Conservation (phyloP, 2,797 vertebrate genomes). For the Acrossocheilus fasciatus region DNA sequence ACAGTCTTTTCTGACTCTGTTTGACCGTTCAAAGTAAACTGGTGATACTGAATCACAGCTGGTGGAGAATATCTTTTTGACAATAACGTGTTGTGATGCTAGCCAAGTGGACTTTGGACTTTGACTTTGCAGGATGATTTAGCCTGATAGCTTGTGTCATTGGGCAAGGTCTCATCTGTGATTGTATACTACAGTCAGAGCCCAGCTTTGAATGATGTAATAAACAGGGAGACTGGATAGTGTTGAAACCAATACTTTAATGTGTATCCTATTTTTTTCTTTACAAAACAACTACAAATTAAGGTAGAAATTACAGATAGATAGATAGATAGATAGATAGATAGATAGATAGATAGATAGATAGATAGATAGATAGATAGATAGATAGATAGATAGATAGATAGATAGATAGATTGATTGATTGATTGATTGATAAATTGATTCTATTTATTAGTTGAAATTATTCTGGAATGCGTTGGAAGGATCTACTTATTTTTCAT, state of each 20-base stretch:
- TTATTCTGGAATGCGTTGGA: neutral
- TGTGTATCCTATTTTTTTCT: neutral
- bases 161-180: constrained; percentile 68
- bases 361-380: no score
- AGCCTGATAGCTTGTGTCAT: constrained; percentile 51
- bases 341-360: no score
- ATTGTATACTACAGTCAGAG: neutral
- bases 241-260: neutral
- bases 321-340: no score
- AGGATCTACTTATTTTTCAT: neutral
- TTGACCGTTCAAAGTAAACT: neutral
- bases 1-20: neutral
- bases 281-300: neutral
- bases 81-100: constrained; percentile 32
- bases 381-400: no score
- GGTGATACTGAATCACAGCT: neutral
- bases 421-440: no score
- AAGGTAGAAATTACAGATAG: neutral
- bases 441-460: neutral
- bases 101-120: constrained; percentile 79
- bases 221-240: neutral
- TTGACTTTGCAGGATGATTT: constrained; percentile 66
- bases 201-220: neutral
- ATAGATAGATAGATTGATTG: no score
- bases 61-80: constrained; percentile 5